Evolutionary conservation across 2,888 invertebrate genomes (phyloP), one percentile per base, ranked within the genome.

Genomic region (Lucinisca nassula): DNA sequence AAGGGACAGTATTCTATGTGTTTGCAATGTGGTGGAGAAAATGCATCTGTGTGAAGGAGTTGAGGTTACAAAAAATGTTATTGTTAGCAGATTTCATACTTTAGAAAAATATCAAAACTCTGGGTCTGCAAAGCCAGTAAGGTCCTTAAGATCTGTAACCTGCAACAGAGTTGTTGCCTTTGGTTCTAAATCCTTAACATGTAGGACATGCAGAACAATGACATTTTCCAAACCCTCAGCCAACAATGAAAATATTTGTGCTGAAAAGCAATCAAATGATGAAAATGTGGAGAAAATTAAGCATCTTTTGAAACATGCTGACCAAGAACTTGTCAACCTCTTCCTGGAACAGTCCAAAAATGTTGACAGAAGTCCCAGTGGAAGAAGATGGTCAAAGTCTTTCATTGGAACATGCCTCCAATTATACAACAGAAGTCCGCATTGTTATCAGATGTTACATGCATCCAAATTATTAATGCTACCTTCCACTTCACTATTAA

Each of bases 391-490:
- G 85, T 81, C 81, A 1, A 72, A 81, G 37, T n/a, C n/a, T 12
- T 81, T 78, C 24, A 85, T 78, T 8, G 77, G 72, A 12, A 61
- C 58, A 17, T 85, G 77, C 30, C 49, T 85, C 12, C 81, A 81
- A 49, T n/a, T 84, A 12, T 85, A 73, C 24, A 85, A 78, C n/a
- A 27, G 80, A 61, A 81, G 81, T 73, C 85, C 85, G 14, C 77
- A 86, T 30, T 51, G 79, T 70, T 82, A 86, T 76, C 55, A 82
- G 55, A 24, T 76, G 35, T 75, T 86, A 72, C 4, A 32, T 30
- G 24, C 8, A 30, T 61, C 61, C 30, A 58, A 72, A 37, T 32
- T 86, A 6, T 45, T 81, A 30, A 21, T 79, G 10, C 70, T 86
- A 0, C 86, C 82, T 32, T 86, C 82, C 51, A 49, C 27, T 21